phyloP scores from a whole-genome alignment of 2,797 vertebrate genomes.

The Gallinago stenura region DNA sequence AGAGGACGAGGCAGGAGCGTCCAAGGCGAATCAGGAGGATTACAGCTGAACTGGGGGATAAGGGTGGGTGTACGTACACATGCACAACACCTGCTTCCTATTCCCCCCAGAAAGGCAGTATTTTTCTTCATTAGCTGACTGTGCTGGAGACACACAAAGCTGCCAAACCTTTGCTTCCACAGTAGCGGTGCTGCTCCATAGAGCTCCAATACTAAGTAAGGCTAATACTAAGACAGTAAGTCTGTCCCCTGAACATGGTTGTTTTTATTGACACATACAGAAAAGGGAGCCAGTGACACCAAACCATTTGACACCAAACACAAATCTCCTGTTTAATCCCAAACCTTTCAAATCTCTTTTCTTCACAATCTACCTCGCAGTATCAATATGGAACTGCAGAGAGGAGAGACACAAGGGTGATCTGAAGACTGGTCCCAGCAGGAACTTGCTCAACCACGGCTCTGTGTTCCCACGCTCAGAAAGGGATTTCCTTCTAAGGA shows the following conservation, averaged over 20 bases:
- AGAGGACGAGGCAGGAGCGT: neutral
- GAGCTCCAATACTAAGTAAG: neutral
- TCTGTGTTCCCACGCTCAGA: accelerated
- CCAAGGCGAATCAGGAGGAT: neutral
- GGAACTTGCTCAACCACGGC: no score
- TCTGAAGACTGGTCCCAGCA: neutral
- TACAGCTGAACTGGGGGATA: neutral
- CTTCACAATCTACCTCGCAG: neutral
- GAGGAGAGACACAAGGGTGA: neutral
- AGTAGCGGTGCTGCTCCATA: accelerated
- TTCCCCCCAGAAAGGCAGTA: neutral
- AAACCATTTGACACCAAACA: neutral
- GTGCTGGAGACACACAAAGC: neutral
- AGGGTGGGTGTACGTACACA: neutral
- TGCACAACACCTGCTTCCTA: neutral
- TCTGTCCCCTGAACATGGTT: neutral
- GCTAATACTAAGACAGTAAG: no score
- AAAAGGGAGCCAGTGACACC: neutral
- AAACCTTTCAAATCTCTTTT: neutral
- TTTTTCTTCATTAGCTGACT: neutral
- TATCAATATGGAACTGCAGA: neutral
- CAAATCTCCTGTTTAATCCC: neutral
- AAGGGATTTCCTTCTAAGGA: neutral
- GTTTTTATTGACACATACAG: neutral
- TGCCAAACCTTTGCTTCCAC: neutral